Percentiles rank a stretch among this genome's conserved stretches.
Conservation (phyloP, 1,140 invertebrate genomes). For the Pseudomyrmex dendroicus region DNA sequence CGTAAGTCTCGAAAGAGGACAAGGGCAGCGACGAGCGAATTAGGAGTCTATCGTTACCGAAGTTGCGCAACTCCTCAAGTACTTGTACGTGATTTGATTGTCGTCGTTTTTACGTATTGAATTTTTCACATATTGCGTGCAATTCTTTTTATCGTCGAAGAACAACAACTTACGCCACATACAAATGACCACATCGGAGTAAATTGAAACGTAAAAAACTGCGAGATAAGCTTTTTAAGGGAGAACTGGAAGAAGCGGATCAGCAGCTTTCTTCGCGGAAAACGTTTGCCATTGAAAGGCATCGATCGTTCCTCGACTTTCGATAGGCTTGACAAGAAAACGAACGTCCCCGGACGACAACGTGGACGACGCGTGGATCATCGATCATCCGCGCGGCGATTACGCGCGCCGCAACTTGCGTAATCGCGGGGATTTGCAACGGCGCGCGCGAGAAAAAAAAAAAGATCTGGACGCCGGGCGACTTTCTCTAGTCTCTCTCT, state of each 20-base stretch:
- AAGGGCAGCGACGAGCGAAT: slow-evolving; percentile 64
- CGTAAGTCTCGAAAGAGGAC: slow-evolving; percentile 69
- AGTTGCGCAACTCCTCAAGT: slow-evolving; percentile 46
- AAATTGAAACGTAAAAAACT: no score
- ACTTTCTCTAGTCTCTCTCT: slow-evolving; percentile 68
- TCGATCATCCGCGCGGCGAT: slow-evolving; percentile 50
- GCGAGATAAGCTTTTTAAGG: neutral
- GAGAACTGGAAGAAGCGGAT: neutral
- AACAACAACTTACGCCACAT: no score
- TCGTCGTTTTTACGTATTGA: neutral
- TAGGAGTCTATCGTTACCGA: slow-evolving; percentile 43
- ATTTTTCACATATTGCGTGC: neutral
- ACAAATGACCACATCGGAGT: no score
- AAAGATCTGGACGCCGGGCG: slow-evolving; percentile 38
- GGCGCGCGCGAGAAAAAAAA: slow-evolving; percentile 34
- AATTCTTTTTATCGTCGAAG: neutral
- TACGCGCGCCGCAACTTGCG: slow-evolving; percentile 58
- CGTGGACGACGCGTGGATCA: slow-evolving; percentile 8
- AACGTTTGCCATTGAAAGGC: slow-evolving; percentile 2
- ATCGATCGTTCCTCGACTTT: slow-evolving; percentile 31
- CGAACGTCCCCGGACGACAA: neutral
- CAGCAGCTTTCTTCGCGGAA: slow-evolving; percentile 41
- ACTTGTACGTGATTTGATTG: slow-evolving; percentile 36
- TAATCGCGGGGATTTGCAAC: slow-evolving; percentile 41
- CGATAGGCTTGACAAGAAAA: slow-evolving; percentile 22